Evolutionary conservation across 2,113 vertebrate genomes (phyloP), one percentile per base, ranked within the genome.

Genomic region (Eira barbara): DNA sequence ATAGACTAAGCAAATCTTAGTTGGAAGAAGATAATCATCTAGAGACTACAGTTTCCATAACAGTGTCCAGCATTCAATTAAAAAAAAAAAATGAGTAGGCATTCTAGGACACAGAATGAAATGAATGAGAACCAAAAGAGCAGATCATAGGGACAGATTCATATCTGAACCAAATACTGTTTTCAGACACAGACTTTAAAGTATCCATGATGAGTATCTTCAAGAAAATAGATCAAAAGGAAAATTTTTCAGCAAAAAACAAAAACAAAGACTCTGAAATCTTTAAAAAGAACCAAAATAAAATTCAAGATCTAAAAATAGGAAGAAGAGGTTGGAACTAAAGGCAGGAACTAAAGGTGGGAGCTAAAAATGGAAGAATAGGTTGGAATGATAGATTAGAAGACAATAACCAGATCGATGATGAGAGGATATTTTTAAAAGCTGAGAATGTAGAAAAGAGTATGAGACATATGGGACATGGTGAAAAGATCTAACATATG

Each of bases 341-440:
- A 59, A 21, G 55, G 55, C 20, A 0, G 21, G 57, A 59, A 59
- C 57, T 59, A 23, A 59, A 59, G 21, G 57, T 59, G 21, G 57
- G 57, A 59, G 25, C 57, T 59, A 59, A 59, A 59, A 59, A 59
- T 7, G 7, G 39, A 88, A 52, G 23, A 85, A 79, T 6, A 81
- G 3, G 9, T 52, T 83, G 49, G 17, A 71, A 96, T n/a, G 52
- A 36, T 20, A 67, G 67, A 2, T 71, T 80, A 9, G 45, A 88
- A 95, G 34, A 83, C 36, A 95, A 90, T 27, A 81, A 89, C 27
- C 47, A 81, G 29, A 49, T 7, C 83, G 34, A 47, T 55, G 65
- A 79, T 12, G 57, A 89, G 29, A 86, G 45, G 71, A 81, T 87
- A 83, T 71, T 95, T 96, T 93, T 73, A 29, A 92, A 92, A 96